phyloP scores from a whole-genome alignment of 2,113 vertebrate species.

The Anhinga rufa region DNA sequence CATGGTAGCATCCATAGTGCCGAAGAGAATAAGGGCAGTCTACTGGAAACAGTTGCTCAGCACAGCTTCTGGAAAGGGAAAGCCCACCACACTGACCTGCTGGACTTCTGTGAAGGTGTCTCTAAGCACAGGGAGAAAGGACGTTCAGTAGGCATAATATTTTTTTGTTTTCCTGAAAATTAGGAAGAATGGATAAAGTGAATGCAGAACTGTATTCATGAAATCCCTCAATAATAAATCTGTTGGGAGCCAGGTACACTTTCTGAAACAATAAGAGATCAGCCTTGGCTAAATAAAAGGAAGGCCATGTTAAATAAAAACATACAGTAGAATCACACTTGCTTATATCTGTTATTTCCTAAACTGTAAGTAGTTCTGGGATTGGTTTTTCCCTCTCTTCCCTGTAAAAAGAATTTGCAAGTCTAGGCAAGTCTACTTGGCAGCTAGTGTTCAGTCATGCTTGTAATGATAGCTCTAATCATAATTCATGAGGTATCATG shows the following conservation, averaged over 20 bases:
- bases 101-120: neutral
- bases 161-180: neutral
- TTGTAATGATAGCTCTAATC: constrained; percentile 23
- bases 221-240: neutral
- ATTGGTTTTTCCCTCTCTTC: neutral
- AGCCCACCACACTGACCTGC: neutral
- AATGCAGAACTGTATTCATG: neutral
- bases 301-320: neutral
- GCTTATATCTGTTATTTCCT: neutral
- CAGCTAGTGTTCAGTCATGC: constrained; percentile 7
- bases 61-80: neutral
- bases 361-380: neutral
- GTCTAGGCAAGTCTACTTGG: neutral
- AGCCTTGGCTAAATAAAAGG: neutral
- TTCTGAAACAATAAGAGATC: neutral
- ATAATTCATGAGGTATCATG: neutral
- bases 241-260: neutral
- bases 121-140: neutral
- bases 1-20: neutral
- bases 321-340: neutral
- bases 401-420: neutral
- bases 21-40: neutral
- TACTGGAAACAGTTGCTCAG: neutral
- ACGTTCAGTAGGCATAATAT: neutral
- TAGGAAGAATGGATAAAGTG: neutral